Evolutionary conservation across 2,888 invertebrate genomes (phyloP), one percentile per base, ranked within the genome.

Genomic region (Xiphydria camelus): DNA sequence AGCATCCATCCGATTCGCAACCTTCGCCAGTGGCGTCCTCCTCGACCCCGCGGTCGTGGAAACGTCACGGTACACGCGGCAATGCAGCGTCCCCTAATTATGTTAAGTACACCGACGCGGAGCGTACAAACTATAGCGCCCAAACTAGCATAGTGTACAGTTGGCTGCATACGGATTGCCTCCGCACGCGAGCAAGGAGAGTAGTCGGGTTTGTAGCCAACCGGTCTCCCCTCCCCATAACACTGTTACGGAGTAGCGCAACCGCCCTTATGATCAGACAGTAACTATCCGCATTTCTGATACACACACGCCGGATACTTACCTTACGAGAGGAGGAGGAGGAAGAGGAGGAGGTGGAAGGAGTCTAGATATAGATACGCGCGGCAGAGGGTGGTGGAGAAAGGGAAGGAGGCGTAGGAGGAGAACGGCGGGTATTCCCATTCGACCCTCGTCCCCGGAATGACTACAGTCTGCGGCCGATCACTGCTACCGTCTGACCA

Each of bases 181-280:
- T 21, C 19, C 40, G 18, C 38, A 41, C 36, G 21, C 31, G 14
- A 32, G 15, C 3, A 34, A 19, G 17, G 2, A 36, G 22, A 29
- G 38, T 20, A 25, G 40, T 18, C 43, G 25, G 40, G 36, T 47
- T 37, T 53, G 53, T 53, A 43, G 53, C 47, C 39, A 41, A 40
- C 38, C 35, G 40, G 32, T n/a, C n/a, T n/a, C n/a, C n/a, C n/a
- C n/a, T n/a, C n/a, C 31, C 50, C 41, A 43, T 72, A 73, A 73
- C 62, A 49, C 54, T 65, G 66, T 73, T 73, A 69, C 55, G 48
- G 52, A 66, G 62, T 62, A 61, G 49, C 46, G 61, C 53, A 65
- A 57, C 64, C 64, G 54, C 58, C 62, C 64, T 61, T 67, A 59
- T 64, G 64, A 71, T 72, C 68, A 63, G 59, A 57, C 59, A 41